Conservation (phyloP, 2,797 vertebrate species). For the Telmatherina bonti region DNA sequence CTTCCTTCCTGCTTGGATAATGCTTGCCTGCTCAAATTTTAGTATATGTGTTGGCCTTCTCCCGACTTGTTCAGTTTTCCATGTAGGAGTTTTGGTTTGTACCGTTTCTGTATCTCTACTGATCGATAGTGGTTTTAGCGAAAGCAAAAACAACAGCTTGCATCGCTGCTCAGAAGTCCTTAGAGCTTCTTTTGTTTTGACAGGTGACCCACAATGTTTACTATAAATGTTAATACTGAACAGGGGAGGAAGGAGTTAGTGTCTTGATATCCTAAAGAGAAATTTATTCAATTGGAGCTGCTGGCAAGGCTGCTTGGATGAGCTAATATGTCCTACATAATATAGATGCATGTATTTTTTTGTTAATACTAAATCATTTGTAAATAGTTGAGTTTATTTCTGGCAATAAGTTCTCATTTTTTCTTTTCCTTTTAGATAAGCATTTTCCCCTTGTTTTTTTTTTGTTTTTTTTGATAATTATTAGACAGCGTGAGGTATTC, state of each 20-base stretch:
- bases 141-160: neutral
- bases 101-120: conserved; percentile 1
- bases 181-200: conserved; percentile 29
- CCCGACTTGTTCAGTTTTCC: conserved; percentile 1
- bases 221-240: conserved; percentile 41
- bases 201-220: conserved; percentile 37
- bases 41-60: conserved; percentile 6
- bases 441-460: neutral
- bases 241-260: conserved; percentile 25
- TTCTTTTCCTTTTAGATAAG: neutral
- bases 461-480: neutral
- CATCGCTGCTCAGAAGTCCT: neutral
- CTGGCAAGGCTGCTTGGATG: neutral
- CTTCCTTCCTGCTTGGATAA: conserved; percentile 66
- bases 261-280: conserved; percentile 41
- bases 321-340: neutral
- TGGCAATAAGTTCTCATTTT: neutral
- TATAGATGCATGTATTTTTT: neutral
- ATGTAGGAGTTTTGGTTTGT: neutral
- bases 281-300: conserved; percentile 8
- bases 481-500: conserved; percentile 1
- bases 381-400: neutral
- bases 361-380: neutral
- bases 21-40: conserved; percentile 52
- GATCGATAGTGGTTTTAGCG: neutral